Percentiles rank a stretch among this genome's conserved stretches.
phyloP scores from a whole-genome alignment of 2,797 vertebrate genomes.

The Silurus aristotelis region DNA sequence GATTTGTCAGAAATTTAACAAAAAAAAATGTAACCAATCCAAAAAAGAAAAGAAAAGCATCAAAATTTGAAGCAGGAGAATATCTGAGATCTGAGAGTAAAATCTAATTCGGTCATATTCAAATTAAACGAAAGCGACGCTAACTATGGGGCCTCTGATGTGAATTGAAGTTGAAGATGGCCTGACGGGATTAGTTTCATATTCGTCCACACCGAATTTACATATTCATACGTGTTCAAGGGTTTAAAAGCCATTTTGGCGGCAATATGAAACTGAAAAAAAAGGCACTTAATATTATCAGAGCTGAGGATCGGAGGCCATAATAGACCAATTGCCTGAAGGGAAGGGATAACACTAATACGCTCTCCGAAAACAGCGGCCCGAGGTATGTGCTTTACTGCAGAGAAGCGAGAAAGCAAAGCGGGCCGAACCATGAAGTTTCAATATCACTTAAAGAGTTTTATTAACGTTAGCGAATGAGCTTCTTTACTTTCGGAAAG shows the following conservation, averaged over 20 bases:
- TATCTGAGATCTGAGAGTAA: constrained; percentile 45
- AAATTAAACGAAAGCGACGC: constrained; percentile 56
- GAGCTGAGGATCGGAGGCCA: constrained; percentile 69
- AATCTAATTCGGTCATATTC: constrained; percentile 57
- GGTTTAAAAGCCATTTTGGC: constrained; percentile 73
- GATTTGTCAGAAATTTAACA: constrained; percentile 38
- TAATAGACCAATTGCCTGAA: constrained; percentile 76
- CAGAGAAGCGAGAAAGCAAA: constrained; percentile 30
- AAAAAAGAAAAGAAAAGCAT: neutral
- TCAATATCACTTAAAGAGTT: constrained; percentile 77
- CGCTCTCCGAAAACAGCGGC: constrained; percentile 73
- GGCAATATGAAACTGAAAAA: constrained; percentile 66
- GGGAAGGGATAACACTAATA: constrained; percentile 78
- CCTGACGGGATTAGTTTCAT: constrained; percentile 69
- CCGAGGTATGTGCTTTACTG: constrained; percentile 76
- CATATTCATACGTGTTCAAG: constrained; percentile 78
- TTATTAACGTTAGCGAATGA: constrained; percentile 64
- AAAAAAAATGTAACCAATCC: neutral
- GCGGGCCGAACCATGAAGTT: constrained; percentile 68
- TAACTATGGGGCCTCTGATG: constrained; percentile 44
- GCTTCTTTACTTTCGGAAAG: constrained; percentile 35
- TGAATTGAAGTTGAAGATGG: constrained; percentile 66
- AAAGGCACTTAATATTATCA: constrained; percentile 78
- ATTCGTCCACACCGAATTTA: constrained; percentile 71
- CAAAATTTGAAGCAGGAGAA: constrained; percentile 22